A percentile compares a stretch with the other conserved stretches of the same genome.
phyloP scores from a whole-genome alignment of 2,113 vertebrate genomes.

The Otus sunia region DNA sequence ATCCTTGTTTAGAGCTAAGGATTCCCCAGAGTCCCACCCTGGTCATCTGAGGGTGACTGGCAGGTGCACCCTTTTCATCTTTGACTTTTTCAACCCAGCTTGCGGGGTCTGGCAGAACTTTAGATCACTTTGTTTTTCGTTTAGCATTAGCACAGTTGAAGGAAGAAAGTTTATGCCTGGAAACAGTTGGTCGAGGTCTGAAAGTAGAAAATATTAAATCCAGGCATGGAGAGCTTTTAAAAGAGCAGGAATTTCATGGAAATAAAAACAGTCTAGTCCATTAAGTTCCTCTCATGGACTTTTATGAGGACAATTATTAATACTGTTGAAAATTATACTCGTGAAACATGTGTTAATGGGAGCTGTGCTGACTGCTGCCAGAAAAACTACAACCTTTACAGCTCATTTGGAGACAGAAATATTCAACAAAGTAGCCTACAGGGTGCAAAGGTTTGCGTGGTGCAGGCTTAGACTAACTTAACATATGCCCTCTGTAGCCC shows the following conservation, averaged over 20 bases:
- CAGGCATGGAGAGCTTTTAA: slow-evolving; percentile 33
- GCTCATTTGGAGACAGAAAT: slow-evolving; percentile 51
- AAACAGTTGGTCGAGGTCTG: neutral
- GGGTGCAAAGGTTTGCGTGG: slow-evolving; percentile 49
- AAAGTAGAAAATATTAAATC: slow-evolving; percentile 27
- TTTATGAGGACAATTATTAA: slow-evolving; percentile 57
- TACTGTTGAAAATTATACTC: slow-evolving; percentile 54
- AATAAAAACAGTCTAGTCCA: slow-evolving; percentile 41
- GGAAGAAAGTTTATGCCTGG: slow-evolving; percentile 3
- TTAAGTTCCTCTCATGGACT: slow-evolving; percentile 39
- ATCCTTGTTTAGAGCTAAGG: neutral
- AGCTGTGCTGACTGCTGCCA: slow-evolving; percentile 19
- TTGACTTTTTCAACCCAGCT: neutral
- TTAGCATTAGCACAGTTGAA: neutral
- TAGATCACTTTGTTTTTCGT: neutral
- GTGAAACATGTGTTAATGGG: slow-evolving; percentile 26
- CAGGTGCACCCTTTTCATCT: neutral
- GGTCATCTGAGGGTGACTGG: neutral
- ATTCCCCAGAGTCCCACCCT: neutral
- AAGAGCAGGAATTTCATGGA: slow-evolving; percentile 43
- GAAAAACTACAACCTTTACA: slow-evolving; percentile 27
- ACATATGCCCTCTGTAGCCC: slow-evolving; percentile 60
- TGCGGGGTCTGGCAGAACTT: neutral
- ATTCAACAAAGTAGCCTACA: neutral
- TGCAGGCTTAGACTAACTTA: slow-evolving; percentile 61